Evolutionary conservation across 2,113 vertebrate species (phyloP).

Genomic region (Oncorhynchus nerka): DNA sequence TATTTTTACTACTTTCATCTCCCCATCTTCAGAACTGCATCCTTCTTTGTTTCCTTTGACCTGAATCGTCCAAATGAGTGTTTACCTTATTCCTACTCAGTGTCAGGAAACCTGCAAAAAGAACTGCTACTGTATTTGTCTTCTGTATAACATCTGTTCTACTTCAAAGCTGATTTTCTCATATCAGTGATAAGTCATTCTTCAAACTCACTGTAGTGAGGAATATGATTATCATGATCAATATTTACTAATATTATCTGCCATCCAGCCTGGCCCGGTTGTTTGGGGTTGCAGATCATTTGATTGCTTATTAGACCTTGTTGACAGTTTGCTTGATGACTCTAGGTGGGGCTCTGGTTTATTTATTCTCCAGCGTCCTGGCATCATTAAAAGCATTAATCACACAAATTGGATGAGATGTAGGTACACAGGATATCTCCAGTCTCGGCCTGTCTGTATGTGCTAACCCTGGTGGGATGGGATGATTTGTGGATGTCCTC

Average conservation of each 20-base stretch:
- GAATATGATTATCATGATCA: conserved; percentile 47
- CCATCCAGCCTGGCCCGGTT: not conserved
- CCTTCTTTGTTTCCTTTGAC: not conserved
- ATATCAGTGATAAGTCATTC: conserved; percentile 3
- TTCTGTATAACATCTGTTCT: too few species aligned
- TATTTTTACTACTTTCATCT: not conserved
- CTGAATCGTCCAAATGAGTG: not conserved
- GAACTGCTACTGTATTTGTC: too few species aligned
- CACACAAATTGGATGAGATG: conserved; percentile 20
- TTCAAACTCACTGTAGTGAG: conserved; percentile 25
- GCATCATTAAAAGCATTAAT: conserved; percentile 71
- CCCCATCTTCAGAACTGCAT: not conserved
- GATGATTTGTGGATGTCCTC: too few species aligned
- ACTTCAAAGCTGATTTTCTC: not conserved
- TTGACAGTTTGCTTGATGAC: conserved; percentile 65
- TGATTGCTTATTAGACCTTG: conserved; percentile 59
- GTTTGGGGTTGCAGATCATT: conserved; percentile 21
- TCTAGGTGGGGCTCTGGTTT: conserved; percentile 44
- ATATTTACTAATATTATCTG: conserved; percentile 36
- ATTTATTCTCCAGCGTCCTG: conserved; percentile 42
- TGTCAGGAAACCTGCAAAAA: too few species aligned
- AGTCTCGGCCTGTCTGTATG: too few species aligned
- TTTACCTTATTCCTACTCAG: too few species aligned
- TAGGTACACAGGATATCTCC: not conserved
- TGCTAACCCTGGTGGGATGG: too few species aligned